Evolutionary conservation across 2,888 invertebrate species (phyloP), one percentile per base, ranked within the genome.

Genomic region (Sepiola atlantica): DNA sequence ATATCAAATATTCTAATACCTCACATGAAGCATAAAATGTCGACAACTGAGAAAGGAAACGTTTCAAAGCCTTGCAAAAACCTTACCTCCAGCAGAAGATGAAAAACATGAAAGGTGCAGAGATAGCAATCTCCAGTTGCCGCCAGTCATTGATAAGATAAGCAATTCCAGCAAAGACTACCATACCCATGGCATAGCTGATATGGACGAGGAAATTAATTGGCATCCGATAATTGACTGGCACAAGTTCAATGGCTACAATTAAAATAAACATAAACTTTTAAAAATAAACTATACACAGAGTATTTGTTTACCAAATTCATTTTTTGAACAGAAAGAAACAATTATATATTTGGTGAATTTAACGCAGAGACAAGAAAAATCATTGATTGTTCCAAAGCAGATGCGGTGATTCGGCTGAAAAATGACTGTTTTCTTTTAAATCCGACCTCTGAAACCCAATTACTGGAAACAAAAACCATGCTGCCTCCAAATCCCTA

Each of bases 241-340:
- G 95, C 4, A 96, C 96, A 77, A 96, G 93, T 94, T 96, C 96
- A 24, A 95, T 96, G 32, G 95, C 96, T 96, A 95, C 14, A 94
- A 95, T 24, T 45, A 93, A 90, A 90, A 77, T 32, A 24, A 16
- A 24, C 21, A n/a, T n/a, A 54, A 16, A 32, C 18, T 28, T 90
- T 35, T 6, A 90, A 35, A 57, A 45, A 55, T 0, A 90, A 18
- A 24, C 6, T 54, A 12, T 35, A 2, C 45, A 93, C 14, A 35
- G 55, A 92, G 10, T 1, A 93, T 16, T 55, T n/a, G n/a, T 45
- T 45, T 45, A 45, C 8, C 45, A 45, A 45, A 45, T 45, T 45
- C 8, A 45, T 45, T 45, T 45, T 45, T 45, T 45, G 45, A 45
- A 45, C 45, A 45, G 45, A 45, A 45, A 45, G 45, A 8, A 45